Conservation (phyloP, 2,797 vertebrate species). For the Xenopus petersii region DNA sequence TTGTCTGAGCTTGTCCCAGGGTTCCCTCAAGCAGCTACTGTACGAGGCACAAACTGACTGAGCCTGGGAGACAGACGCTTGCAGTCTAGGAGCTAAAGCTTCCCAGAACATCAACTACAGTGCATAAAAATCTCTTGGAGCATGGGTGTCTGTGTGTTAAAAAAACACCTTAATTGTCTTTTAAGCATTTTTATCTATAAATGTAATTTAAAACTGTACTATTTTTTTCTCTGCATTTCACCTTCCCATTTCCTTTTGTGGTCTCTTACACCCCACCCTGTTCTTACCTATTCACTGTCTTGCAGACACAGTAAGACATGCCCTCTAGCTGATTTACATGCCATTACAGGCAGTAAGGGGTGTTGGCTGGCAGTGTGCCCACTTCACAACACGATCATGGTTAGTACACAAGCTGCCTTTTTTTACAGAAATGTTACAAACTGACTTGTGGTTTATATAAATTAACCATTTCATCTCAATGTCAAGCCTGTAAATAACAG, state of each 20-base stretch:
- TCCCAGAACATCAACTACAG: no score
- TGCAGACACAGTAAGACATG: slow-evolving; percentile 2
- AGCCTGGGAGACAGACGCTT: no score
- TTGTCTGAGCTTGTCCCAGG: no score
- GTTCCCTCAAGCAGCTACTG: no score
- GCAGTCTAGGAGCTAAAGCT: no score
- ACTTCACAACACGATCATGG: slow-evolving; percentile 33
- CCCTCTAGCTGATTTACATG: slow-evolving; percentile 25
- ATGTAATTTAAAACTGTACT: no score
- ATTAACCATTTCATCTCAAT: background rate
- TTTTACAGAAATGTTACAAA: slow-evolving; percentile 11
- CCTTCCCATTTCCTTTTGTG: slow-evolving; percentile 2
- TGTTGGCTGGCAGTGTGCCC: slow-evolving; percentile 38
- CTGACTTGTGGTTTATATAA: background rate
- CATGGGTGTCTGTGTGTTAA: no score
- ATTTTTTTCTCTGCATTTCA: background rate
- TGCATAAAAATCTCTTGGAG: no score
- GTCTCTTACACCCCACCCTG: slow-evolving; percentile 13
- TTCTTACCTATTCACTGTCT: slow-evolving; percentile 20
- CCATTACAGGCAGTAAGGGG: slow-evolving; percentile 31
- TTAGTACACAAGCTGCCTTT: slow-evolving; percentile 21
- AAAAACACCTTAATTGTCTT: no score
- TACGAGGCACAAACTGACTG: no score
- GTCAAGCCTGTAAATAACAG: no score
- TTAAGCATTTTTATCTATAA: no score